phyloP scores from a whole-genome alignment of 1,140 invertebrate species.

The Conus ventricosus region DNA sequence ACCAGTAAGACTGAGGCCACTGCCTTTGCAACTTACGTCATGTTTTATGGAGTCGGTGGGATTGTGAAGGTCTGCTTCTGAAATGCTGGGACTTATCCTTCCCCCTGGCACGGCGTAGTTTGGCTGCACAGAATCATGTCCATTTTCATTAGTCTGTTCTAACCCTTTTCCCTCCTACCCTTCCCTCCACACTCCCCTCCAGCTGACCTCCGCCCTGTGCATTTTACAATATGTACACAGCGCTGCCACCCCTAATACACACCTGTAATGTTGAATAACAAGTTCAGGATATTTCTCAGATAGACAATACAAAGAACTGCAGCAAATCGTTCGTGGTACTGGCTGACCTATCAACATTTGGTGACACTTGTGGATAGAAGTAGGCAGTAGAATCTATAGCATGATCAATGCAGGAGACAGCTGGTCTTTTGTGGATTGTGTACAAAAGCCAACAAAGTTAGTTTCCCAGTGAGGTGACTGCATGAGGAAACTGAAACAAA shows the following conservation, averaged over 20 bases:
- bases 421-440: not conserved
- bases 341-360: no score
- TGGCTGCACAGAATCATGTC: conserved; percentile 51
- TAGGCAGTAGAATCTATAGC: no score
- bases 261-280: not conserved
- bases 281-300: not conserved
- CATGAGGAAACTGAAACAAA: no score
- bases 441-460: no score
- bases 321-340: no score
- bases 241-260: not conserved
- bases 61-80: conserved; percentile 77
- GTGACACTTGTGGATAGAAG: no score
- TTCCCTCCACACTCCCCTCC: not conserved
- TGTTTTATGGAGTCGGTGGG: conserved; percentile 79
- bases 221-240: no score
- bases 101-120: conserved; percentile 76
- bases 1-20: not conserved
- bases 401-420: not conserved
- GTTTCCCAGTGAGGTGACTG: no score
- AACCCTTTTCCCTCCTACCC: not conserved
- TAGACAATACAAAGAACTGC: not conserved
- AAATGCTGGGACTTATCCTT: conserved; percentile 80
- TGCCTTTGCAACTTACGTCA: conserved; percentile 74
- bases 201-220: no score
- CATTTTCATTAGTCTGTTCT: not conserved